Conservation (phyloP, 2,113 vertebrate genomes). For the Petrocephalus zakoni region DNA sequence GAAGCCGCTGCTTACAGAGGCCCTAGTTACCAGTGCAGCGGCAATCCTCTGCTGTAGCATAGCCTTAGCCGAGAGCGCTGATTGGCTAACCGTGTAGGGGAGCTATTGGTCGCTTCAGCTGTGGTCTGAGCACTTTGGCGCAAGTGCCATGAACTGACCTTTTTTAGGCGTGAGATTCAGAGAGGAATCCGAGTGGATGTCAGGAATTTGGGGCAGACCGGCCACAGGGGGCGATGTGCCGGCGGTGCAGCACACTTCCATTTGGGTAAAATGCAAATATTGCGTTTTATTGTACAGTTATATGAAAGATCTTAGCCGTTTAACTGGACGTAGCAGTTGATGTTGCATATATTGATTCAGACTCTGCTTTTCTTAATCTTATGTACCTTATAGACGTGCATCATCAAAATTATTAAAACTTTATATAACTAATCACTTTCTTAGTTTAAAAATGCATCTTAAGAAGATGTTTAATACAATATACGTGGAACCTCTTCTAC, state of each 20-base stretch:
- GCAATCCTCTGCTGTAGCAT: neutral
- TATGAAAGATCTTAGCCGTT: neutral
- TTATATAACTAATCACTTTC: neutral
- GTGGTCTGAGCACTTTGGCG: neutral
- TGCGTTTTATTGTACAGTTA: neutral
- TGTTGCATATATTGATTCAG: neutral
- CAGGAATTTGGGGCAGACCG: neutral
- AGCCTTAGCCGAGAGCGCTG: neutral
- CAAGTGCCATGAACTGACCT: neutral
- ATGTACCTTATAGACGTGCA: neutral
- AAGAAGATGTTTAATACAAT: neutral
- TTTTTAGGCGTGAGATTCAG: neutral
- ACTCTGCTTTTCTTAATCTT: neutral
- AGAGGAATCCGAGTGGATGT: neutral
- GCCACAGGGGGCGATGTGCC: neutral
- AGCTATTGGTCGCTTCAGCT: neutral
- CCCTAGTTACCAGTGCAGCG: neutral
- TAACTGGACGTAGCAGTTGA: slow-evolving; percentile 4
- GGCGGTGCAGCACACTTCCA: neutral
- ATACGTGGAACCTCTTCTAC: neutral
- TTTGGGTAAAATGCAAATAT: neutral
- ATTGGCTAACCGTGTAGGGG: neutral
- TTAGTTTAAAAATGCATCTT: neutral
- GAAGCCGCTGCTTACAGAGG: neutral
- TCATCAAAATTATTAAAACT: neutral